Percentiles rank a stretch among this genome's conserved stretches.
phyloP scores from a whole-genome alignment of 2,113 vertebrate genomes.

The Cyanoramphus novaezelandiae region DNA sequence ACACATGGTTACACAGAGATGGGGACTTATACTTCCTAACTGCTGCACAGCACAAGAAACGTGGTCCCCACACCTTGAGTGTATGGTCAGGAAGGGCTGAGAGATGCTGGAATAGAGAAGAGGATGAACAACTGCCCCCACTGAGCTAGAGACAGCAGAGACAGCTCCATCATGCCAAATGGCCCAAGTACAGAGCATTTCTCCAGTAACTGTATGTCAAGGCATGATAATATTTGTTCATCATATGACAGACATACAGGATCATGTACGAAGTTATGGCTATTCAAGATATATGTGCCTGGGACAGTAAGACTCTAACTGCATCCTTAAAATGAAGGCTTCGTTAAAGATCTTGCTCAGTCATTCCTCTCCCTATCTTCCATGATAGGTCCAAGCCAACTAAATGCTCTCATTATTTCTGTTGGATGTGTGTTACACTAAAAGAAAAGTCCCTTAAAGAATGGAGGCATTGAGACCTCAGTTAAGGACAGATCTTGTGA shows the following conservation, averaged over 20 bases:
- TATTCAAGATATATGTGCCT: not conserved
- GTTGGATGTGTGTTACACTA: not conserved
- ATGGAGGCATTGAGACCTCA: not conserved
- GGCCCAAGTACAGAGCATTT: not conserved
- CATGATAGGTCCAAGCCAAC: fast-evolving
- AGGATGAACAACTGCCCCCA: not conserved
- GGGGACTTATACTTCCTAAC: not conserved
- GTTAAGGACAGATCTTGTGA: not conserved
- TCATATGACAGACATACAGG: not conserved
- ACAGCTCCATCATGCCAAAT: not conserved
- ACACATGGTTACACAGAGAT: fast-evolving
- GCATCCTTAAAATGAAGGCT: not conserved
- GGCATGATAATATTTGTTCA: not conserved
- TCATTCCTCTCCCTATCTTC: not conserved
- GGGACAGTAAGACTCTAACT: not conserved
- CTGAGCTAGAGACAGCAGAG: not conserved
- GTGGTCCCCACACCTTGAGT: not conserved
- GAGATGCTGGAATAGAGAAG: not conserved
- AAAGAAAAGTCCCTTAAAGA: not conserved
- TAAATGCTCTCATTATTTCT: not conserved
- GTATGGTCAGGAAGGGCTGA: not conserved
- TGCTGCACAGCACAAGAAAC: not conserved
- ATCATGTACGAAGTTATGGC: not conserved
- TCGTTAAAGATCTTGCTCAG: not conserved
- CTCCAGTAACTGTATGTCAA: not conserved